Conservation (phyloP, 2,888 invertebrate genomes). For the Morpho helenor region DNA sequence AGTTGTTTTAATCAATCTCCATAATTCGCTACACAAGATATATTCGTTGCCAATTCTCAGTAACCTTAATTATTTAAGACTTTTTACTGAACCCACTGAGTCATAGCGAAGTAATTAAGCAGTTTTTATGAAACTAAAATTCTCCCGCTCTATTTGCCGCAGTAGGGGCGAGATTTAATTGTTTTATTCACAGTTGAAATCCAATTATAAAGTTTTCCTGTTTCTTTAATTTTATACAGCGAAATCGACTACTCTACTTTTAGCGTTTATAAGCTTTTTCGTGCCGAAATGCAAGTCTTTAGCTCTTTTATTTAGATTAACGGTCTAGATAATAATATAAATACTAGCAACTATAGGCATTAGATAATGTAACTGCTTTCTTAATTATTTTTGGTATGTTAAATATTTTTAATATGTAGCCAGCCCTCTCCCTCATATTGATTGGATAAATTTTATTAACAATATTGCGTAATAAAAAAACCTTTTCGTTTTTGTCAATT, state of each 20-base stretch:
- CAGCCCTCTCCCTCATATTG: no score
- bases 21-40: neutral
- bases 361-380: neutral
- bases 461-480: no score
- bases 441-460: no score
- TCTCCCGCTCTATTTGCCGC: neutral
- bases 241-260: neutral
- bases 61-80: conserved; percentile 7
- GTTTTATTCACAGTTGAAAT: conserved; percentile 9
- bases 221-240: conserved; percentile 5
- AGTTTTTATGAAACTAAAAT: conserved; percentile 3
- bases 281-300: neutral
- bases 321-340: conserved; percentile 1
- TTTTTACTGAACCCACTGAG: conserved; percentile 2
- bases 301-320: conserved; percentile 1
- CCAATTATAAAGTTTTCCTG: conserved; percentile 5
- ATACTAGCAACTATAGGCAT: neutral
- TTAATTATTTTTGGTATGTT: neutral
- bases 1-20: no score
- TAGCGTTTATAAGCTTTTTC: neutral
- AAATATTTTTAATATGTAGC: no score
- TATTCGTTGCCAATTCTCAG: conserved; percentile 2
- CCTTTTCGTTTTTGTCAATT: no score
- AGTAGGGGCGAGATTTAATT: neutral
- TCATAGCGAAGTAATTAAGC: conserved; percentile 3